These are phyloP conservation scores for Galeopsomyia nigrocyanea DNA, from an alignment of 2,888 invertebrate genomes.

Conservation along the genomic window DNA sequence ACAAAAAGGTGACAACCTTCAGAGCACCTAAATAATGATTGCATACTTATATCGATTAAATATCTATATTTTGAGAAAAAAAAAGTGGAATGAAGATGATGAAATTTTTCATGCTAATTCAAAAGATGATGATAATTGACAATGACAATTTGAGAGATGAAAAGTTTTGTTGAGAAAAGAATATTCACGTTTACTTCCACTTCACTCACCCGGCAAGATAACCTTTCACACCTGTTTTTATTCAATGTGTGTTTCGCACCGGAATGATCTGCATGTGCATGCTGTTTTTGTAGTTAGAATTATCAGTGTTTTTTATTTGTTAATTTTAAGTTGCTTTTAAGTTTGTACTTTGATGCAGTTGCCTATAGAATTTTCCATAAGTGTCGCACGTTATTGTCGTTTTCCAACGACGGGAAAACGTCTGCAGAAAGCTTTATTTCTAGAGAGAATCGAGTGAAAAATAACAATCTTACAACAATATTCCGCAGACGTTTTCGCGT, in stretches of 20 bases:
- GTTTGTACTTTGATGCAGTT: background rate
- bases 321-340: background rate
- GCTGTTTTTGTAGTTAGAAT: conserved; percentile 42
- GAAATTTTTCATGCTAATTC: conserved; percentile 47
- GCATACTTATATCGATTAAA: conserved; percentile 58
- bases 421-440: conserved; percentile 11
- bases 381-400: conserved; percentile 39
- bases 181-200: conserved; percentile 61
- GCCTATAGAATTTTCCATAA: conserved; percentile 1
- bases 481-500: too few species aligned
- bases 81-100: conserved; percentile 46
- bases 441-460: too few species aligned
- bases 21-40: conserved; percentile 70
- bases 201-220: conserved; percentile 58
- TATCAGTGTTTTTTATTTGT: conserved; percentile 39
- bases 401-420: background rate
- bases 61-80: conserved; percentile 42
- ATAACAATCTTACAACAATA: too few species aligned
- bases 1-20: conserved; percentile 76
- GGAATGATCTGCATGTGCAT: conserved; percentile 66
- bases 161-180: conserved; percentile 48
- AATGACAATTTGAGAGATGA: conserved; percentile 48
- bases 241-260: conserved; percentile 58
- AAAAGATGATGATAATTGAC: conserved; percentile 48
- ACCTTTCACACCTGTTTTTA: conserved; percentile 58